These are phyloP conservation scores for Otis tarda DNA, from an alignment of 2,113 vertebrate species.

Conservation along the genomic window DNA sequence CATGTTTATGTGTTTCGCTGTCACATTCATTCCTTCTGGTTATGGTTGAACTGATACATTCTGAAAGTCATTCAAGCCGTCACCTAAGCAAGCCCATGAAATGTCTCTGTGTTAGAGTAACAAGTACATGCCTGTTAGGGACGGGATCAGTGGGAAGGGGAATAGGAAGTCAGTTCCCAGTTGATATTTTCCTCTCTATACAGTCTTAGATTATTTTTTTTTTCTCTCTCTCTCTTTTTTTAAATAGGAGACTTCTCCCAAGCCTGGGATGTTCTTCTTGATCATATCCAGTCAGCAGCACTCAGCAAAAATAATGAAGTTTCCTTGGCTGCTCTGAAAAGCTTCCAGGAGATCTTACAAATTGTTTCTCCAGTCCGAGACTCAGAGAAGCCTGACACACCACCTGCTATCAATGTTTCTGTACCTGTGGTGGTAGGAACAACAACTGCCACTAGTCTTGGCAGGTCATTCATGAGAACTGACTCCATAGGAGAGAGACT, in stretches of 20 bases:
- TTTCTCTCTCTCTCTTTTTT: background rate
- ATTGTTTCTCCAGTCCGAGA: constrained; percentile 93
- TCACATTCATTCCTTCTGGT: background rate
- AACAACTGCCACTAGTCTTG: constrained; percentile 82
- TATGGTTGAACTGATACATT: background rate
- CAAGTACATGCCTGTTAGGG: background rate
- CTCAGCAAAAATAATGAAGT: constrained; percentile 99
- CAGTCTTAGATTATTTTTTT: background rate
- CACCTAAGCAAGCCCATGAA: background rate
- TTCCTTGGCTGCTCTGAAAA: constrained; percentile 95
- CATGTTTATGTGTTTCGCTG: background rate
- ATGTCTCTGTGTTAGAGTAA: background rate
- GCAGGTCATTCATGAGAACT: constrained; percentile 87
- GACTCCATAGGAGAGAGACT: constrained; percentile 91
- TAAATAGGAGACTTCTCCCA: constrained; percentile 91
- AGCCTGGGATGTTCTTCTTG: constrained; percentile 97
- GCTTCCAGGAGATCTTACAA: constrained; percentile 98
- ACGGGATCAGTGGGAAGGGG: background rate
- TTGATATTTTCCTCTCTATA: background rate
- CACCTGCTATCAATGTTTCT: constrained; percentile 85
- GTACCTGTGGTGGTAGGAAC: constrained; percentile 87
- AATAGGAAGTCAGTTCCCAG: background rate
- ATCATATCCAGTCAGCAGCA: constrained; percentile 97
- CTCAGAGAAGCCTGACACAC: constrained; percentile 83
- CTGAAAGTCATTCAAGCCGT: background rate